phyloP scores from a whole-genome alignment of 2,888 invertebrate species.

The Dysmachus trigonus region DNA sequence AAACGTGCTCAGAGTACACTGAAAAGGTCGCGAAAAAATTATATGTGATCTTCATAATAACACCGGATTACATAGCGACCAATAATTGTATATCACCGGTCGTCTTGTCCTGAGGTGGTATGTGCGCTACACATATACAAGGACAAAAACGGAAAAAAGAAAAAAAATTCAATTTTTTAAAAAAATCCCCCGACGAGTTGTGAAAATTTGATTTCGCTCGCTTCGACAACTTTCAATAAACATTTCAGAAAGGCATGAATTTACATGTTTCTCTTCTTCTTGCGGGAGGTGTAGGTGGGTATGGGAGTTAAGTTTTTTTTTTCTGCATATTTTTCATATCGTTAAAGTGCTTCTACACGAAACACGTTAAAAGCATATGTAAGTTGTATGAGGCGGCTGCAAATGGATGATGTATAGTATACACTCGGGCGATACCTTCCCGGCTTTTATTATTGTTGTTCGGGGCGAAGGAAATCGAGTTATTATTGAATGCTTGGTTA shows the following conservation, averaged over 20 bases:
- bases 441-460: slow-evolving; percentile 11
- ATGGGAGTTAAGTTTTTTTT: neutral
- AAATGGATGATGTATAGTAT: slow-evolving; percentile 5
- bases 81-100: neutral
- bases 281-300: too few relatives aligned
- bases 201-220: slow-evolving; percentile 12
- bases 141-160: neutral
- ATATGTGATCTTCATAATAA: neutral
- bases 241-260: slow-evolving; percentile 11
- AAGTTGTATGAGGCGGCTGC: neutral
- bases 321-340: slow-evolving; percentile 18
- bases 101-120: neutral
- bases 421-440: neutral
- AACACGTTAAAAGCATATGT: slow-evolving; percentile 35
- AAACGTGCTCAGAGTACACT: neutral
- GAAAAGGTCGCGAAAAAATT: neutral
- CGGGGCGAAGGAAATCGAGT: neutral
- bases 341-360: slow-evolving; percentile 17
- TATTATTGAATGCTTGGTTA: neutral
- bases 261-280: neutral
- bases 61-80: neutral
- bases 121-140: neutral
- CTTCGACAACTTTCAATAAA: slow-evolving; percentile 27
- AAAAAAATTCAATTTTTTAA: neutral
- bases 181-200: neutral